phyloP scores from a whole-genome alignment of 2,797 vertebrate species.

The Xenops minutus region DNA sequence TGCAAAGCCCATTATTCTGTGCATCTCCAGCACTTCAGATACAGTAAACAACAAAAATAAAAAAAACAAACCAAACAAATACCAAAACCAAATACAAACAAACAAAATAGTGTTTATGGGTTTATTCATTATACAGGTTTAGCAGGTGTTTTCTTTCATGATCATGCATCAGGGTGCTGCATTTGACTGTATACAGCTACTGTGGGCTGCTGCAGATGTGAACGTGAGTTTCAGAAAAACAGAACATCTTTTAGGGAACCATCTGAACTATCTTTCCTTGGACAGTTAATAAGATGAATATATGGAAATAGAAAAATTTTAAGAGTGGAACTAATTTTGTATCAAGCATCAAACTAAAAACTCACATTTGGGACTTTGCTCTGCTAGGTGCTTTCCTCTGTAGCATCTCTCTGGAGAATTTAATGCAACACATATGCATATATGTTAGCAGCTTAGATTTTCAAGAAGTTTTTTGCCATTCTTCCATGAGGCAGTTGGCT shows the following conservation, averaged over 20 bases:
- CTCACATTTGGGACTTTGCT: background rate
- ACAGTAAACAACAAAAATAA: background rate
- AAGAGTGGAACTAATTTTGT: background rate
- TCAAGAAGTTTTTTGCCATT: background rate
- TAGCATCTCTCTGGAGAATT: background rate
- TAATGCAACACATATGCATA: background rate
- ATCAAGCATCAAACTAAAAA: background rate
- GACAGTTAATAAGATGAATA: background rate
- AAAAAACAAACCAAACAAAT: background rate
- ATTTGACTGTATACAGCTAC: background rate
- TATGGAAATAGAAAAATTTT: background rate
- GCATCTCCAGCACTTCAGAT: background rate
- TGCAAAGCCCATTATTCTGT: background rate
- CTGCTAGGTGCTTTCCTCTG: background rate
- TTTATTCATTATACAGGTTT: background rate
- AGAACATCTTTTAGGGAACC: background rate
- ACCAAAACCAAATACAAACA: background rate
- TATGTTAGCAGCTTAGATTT: background rate
- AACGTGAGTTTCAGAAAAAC: background rate
- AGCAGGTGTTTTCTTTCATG: background rate
- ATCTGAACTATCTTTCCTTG: background rate
- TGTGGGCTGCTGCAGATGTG: background rate
- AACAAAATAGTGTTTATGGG: background rate
- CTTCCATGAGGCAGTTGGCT: background rate
- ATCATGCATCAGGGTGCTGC: background rate